phyloP scores from a whole-genome alignment of 2,888 invertebrate species.

The Timema cristinae region DNA sequence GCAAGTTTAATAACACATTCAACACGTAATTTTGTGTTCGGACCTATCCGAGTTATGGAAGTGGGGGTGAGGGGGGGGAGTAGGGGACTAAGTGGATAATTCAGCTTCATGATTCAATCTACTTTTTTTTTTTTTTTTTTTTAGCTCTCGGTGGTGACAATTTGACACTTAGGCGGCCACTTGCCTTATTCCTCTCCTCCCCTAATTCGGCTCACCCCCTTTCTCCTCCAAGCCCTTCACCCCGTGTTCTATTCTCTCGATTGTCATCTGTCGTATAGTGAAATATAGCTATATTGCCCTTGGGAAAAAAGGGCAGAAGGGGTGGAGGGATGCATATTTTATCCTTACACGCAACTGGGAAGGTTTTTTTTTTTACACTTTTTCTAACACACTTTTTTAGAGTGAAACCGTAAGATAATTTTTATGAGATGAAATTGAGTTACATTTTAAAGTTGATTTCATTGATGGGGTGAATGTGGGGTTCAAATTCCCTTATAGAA shows the following conservation, averaged over 20 bases:
- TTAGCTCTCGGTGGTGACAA: slow-evolving; percentile 8
- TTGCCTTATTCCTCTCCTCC: not conserved
- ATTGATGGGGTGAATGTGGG: too few species aligned
- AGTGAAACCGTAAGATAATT: slow-evolving; percentile 11
- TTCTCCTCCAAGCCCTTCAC: not conserved
- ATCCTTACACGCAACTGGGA: not conserved
- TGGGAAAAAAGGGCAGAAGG: not conserved
- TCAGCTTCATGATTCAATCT: slow-evolving; percentile 11
- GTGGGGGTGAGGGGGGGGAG: not conserved
- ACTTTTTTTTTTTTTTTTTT: not conserved
- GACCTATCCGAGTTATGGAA: not conserved
- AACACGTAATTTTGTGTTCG: slow-evolving; percentile 20
- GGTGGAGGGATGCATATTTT: not conserved
- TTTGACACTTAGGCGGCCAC: slow-evolving; percentile 17
- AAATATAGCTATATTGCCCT: not conserved
- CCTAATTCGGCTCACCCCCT: not conserved
- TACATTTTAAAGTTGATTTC: not conserved
- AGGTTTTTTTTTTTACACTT: slow-evolving; percentile 10
- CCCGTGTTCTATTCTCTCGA: not conserved
- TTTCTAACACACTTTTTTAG: not conserved
- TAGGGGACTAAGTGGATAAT: not conserved
- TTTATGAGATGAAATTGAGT: not conserved
- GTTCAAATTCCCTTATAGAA: too few species aligned
- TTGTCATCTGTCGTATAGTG: slow-evolving; percentile 14
- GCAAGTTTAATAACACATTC: slow-evolving; percentile 23